Percentiles rank a stretch among this genome's conserved stretches.
phyloP scores from a whole-genome alignment of 2,113 vertebrate genomes.

The Pteronura brasiliensis region DNA sequence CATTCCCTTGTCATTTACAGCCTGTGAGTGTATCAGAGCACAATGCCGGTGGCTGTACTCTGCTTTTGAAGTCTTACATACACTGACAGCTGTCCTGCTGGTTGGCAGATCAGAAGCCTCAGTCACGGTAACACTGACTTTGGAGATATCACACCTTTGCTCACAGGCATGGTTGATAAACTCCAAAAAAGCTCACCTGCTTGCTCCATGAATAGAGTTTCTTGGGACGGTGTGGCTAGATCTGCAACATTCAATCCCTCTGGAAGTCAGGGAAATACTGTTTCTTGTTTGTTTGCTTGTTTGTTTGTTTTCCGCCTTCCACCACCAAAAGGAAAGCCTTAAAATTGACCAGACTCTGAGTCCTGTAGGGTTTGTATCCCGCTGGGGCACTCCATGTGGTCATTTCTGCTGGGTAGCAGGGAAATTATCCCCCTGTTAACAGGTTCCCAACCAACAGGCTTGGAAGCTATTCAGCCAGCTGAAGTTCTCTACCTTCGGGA shows the following conservation, averaged over 20 bases:
- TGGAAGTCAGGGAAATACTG: background rate
- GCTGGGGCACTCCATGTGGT: background rate
- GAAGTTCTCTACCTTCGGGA: background rate
- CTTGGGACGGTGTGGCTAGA: accelerated
- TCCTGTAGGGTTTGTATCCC: background rate
- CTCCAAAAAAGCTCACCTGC: background rate
- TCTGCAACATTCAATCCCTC: background rate
- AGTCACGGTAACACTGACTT: background rate
- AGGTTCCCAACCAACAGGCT: background rate
- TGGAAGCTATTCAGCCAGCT: background rate
- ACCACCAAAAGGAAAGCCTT: background rate
- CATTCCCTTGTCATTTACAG: background rate
- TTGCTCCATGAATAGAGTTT: background rate
- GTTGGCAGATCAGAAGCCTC: background rate
- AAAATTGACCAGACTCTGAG: background rate
- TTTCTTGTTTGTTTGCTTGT: background rate
- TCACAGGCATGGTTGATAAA: too few species aligned
- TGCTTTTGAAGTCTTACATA: background rate
- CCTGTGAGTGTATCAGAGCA: background rate
- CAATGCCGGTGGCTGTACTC: accelerated
- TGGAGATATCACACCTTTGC: background rate
- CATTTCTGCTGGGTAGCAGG: background rate
- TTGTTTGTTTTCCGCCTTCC: background rate
- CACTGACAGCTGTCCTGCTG: background rate
- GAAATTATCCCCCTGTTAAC: background rate